Base-by-base conservation (phyloP, 1,140 invertebrate species). In the Episyrphus balteatus region DNA sequence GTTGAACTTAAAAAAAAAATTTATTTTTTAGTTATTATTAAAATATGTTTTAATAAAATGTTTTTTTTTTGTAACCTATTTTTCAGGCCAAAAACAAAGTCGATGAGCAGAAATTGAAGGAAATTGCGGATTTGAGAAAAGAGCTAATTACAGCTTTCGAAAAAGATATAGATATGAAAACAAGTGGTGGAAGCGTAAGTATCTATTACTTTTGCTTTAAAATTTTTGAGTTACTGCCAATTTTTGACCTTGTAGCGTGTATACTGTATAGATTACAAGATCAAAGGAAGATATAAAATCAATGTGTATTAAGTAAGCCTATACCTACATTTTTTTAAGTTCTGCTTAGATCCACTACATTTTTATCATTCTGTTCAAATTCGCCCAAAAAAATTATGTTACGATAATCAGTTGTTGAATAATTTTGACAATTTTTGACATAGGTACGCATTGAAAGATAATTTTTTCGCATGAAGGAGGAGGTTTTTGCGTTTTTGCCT, bases 81-180 rank as follows among this genome's bases (percentile, higher is more conserved):
- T 8, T 5, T 26, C 21, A 26, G 3, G 8, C 21, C 21, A 3
- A 26, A 26, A 3, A 26, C 21, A 26, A 26, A 5, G 21, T 26
- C 3, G 21, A 26, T 2, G 39, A 42, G 3, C 13, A 30, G 10
- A 38, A 57, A 18, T 50, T 49, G 5, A 52, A 53, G 1, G 61
- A 59, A 36, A 51, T 64, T n/a, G 53, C 44, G 9, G 61, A 62
- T 38, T 41, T 64, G 11, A 57, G 61, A 0, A 42, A 39, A 18
- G 59, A 64, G 44, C 12, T 64, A 5, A 55, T 36, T 7, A 46
- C 32, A 2, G 61, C 61, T 15, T 43, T 64, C 3, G 55, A 63
- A 18, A 44, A 46, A 0, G 48, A 39, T 8, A 46, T 55, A 14
- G 39, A 34, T 26, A 33, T 30, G 15, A 12, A 26, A 17, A 19